Conservation (phyloP, 2,797 vertebrate genomes). For the Bradypodion pumilum region DNA sequence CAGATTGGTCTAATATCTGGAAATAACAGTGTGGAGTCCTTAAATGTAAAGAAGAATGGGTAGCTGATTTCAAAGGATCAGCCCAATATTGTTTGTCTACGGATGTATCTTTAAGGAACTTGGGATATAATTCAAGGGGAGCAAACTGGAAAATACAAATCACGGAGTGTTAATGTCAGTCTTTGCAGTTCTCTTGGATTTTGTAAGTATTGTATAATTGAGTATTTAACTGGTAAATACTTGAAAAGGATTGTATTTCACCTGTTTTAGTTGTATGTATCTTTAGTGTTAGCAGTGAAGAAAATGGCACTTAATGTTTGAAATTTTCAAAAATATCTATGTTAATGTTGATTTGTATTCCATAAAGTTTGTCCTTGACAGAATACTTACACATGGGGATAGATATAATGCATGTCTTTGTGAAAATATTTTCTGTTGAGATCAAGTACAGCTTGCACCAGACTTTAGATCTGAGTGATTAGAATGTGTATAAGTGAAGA, state of each 20-base stretch:
- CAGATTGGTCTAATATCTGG: conserved; percentile 49
- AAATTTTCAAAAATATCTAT: not conserved
- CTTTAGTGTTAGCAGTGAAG: not conserved
- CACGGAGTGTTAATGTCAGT: conserved; percentile 46
- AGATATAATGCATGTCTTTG: not conserved
- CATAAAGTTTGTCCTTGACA: not conserved
- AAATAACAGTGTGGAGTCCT: conserved; percentile 57
- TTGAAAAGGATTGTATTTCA: not conserved
- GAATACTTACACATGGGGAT: not conserved
- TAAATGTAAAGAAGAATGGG: conserved; percentile 70
- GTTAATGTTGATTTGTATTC: not conserved
- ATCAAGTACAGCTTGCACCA: not conserved
- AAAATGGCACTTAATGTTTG: not conserved
- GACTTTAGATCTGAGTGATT: not conserved
- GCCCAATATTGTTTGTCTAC: conserved; percentile 67
- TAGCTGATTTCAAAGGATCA: conserved; percentile 70
- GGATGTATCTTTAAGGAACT: conserved; percentile 70
- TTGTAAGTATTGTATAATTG: conserved; percentile 66
- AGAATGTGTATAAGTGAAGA: not conserved
- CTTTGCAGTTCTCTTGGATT: conserved; percentile 69
- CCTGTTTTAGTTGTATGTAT: not conserved
- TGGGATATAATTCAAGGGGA: conserved; percentile 69
- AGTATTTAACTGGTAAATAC: not conserved
- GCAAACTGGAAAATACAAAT: conserved; percentile 74
- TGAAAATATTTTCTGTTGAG: not conserved